Evolutionary conservation across 2,797 vertebrate genomes (phyloP).

Genomic region (Eulemur coronatus): DNA sequence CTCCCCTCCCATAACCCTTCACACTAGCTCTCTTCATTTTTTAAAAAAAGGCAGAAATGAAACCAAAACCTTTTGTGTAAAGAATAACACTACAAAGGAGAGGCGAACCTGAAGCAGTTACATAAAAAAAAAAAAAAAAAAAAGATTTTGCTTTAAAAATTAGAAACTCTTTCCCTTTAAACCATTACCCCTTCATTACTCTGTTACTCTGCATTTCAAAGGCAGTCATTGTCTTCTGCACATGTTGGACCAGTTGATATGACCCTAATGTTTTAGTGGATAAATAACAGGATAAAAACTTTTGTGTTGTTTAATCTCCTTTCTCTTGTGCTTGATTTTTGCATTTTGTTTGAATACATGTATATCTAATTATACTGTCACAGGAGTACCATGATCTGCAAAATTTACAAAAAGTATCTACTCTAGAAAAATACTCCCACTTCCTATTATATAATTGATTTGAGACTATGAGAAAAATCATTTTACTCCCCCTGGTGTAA

Average conservation of each 20-base stretch:
- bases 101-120: conserved; percentile 29
- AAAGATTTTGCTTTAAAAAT: conserved; percentile 44
- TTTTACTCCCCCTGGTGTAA: background rate
- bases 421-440: background rate
- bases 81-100: background rate
- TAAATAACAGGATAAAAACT: conserved; percentile 45
- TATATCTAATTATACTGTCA: conserved; percentile 28
- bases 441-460: background rate
- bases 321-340: conserved; percentile 52
- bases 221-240: background rate
- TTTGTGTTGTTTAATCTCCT: conserved; percentile 45
- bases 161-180: conserved; percentile 42
- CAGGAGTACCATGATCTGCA: background rate
- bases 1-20: background rate
- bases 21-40: background rate
- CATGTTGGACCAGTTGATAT: background rate
- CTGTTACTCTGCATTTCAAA: conserved; percentile 46
- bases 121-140: background rate
- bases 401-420: background rate
- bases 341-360: conserved; percentile 34
- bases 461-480: background rate
- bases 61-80: conserved; percentile 41
- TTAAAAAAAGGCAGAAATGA: background rate
- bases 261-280: conserved; percentile 18
- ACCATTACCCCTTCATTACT: background rate